A percentile compares a stretch with the other conserved stretches of the same genome.
Evolutionary conservation across 2,797 vertebrate species (phyloP).

Genomic region (Enteromius argenteus): DNA sequence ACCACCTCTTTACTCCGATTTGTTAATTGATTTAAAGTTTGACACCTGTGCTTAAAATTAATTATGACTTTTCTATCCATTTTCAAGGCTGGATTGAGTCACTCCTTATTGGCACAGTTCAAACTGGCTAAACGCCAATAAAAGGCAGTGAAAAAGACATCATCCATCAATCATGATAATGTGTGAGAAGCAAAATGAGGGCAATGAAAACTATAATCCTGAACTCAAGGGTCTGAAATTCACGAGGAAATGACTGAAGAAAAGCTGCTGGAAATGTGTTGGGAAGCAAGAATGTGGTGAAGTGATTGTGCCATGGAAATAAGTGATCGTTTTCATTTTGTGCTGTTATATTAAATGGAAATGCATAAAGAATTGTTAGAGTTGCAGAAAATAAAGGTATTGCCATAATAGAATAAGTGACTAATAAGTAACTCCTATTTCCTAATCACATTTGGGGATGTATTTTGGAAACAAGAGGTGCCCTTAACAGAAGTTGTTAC

Average conservation of each 20-base stretch:
- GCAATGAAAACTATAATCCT: neutral
- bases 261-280: slow-evolving; percentile 16
- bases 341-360: neutral
- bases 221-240: neutral
- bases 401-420: neutral
- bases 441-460: neutral
- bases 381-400: neutral
- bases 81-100: slow-evolving; percentile 2
- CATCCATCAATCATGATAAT: slow-evolving; percentile 2
- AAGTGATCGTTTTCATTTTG: slow-evolving; percentile 18
- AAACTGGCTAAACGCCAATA: neutral
- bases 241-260: neutral
- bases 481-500: slow-evolving; percentile 11
- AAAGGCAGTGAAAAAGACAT: neutral
- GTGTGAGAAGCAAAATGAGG: neutral
- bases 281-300: neutral
- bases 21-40: neutral
- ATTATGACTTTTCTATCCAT: neutral
- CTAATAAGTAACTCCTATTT: neutral
- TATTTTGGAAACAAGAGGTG: neutral
- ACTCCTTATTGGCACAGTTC: neutral
- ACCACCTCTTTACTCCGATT: neutral
- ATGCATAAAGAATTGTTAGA: neutral
- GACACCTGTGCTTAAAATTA: neutral
- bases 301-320: slow-evolving; percentile 16